phyloP scores from a whole-genome alignment of 2,888 invertebrate genomes.

The Pseudococcus viburni region DNA sequence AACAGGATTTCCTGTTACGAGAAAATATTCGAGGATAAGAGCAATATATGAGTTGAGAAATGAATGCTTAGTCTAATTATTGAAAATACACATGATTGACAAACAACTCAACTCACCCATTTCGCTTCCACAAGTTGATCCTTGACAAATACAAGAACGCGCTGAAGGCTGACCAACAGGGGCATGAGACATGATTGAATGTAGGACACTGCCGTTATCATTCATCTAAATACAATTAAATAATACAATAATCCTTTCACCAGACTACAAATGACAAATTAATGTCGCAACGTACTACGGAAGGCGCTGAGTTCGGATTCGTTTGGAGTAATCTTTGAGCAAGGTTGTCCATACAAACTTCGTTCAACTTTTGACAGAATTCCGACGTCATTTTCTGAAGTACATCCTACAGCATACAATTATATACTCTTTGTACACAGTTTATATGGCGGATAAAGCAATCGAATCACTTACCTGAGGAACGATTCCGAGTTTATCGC shows the following conservation, averaged over 20 bases:
- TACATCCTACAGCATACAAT: conserved; percentile 17
- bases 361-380: not conserved
- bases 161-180: not conserved
- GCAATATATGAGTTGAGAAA: not conserved
- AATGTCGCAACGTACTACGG: not conserved
- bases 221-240: not conserved
- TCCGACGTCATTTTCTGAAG: not conserved
- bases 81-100: no score
- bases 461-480: not conserved
- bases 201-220: conserved; percentile 12
- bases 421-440: not conserved
- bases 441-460: not conserved
- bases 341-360: not conserved
- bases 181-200: not conserved
- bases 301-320: not conserved
- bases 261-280: not conserved
- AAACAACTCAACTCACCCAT: conserved; percentile 1
- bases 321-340: not conserved
- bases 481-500: not conserved
- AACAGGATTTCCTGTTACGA: not conserved
- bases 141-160: conserved; percentile 39
- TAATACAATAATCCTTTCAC: no score
- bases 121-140: conserved; percentile 41
- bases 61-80: not conserved
- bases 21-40: not conserved